Conservation (phyloP, 2,888 invertebrate genomes). For the Hyppa rectilinea region DNA sequence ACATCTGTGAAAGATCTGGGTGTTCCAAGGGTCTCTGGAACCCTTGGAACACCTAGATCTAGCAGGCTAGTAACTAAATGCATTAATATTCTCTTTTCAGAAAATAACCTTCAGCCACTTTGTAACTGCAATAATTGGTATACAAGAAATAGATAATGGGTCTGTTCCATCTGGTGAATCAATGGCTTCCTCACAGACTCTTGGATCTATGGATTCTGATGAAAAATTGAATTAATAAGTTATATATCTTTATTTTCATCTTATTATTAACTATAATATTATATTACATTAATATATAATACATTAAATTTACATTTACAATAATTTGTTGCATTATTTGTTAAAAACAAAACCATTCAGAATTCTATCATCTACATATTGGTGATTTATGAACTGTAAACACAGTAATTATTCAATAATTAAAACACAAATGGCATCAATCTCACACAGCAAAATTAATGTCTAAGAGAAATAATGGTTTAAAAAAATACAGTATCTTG, state of each 20-base stretch:
- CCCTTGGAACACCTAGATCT: too few relatives aligned
- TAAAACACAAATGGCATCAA: constrained; percentile 36
- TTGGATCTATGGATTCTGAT: constrained; percentile 65
- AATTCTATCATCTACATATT: constrained; percentile 31
- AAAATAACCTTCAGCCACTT: constrained; percentile 83
- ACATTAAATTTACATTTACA: constrained; percentile 64
- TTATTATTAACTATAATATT: constrained; percentile 51
- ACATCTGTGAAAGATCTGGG: too few relatives aligned
- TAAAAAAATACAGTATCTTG: constrained; percentile 20
- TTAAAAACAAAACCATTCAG: constrained; percentile 48
- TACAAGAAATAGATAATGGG: constrained; percentile 80
- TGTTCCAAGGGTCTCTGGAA: too few relatives aligned
- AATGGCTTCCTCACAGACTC: constrained; percentile 67
- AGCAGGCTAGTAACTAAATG: not conserved
- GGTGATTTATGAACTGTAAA: constrained; percentile 37
- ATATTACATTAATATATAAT: constrained; percentile 54
- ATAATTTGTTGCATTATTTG: constrained; percentile 62
- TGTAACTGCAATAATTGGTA: constrained; percentile 87
- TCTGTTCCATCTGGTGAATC: constrained; percentile 77
- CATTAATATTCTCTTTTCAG: constrained; percentile 72
- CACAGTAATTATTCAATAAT: constrained; percentile 24
- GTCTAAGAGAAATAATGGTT: constrained; percentile 3
- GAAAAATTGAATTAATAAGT: constrained; percentile 61
- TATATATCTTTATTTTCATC: constrained; percentile 57
- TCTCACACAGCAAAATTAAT: constrained; percentile 34